Evolutionary conservation across 2,888 invertebrate species (phyloP).

Genomic region (Thelaira solivaga): DNA sequence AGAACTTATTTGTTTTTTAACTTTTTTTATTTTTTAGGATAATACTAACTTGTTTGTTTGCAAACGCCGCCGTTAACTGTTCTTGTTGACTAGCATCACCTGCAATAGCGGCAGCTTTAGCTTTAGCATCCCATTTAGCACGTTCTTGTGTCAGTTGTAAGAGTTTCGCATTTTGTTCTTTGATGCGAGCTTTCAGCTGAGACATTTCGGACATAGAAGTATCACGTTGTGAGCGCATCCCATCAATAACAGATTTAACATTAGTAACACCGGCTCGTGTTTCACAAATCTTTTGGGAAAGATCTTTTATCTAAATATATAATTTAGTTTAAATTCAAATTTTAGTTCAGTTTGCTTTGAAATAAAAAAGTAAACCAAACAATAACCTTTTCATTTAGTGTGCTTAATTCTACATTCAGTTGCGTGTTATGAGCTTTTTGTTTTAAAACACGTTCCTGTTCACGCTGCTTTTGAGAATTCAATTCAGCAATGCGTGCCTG

Average conservation of each 20-base stretch:
- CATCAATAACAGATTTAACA: conserved; percentile 96
- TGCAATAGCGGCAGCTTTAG: conserved; percentile 69
- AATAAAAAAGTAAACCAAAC: neutral
- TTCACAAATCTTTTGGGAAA: conserved; percentile 88
- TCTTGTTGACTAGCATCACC: conserved; percentile 78
- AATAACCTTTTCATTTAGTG: conserved; percentile 77
- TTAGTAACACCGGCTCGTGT: conserved; percentile 91
- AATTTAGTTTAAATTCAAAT: conserved; percentile 67
- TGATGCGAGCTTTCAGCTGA: conserved; percentile 86
- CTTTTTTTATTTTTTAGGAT: neutral
- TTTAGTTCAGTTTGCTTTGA: neutral
- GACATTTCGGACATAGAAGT: conserved; percentile 92
- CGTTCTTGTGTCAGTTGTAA: conserved; percentile 90
- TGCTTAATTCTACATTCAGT: conserved; percentile 86
- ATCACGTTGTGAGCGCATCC: conserved; percentile 95
- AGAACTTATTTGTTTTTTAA: too few species aligned
- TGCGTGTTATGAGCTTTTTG: conserved; percentile 92
- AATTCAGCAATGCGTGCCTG: conserved; percentile 91
- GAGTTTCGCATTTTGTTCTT: conserved; percentile 90
- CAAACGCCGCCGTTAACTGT: conserved; percentile 81
- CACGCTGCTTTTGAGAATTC: conserved; percentile 89
- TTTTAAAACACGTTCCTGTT: conserved; percentile 89
- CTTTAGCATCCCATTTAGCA: conserved; percentile 85
- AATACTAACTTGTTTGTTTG: conserved; percentile 79
- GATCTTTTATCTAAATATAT: conserved; percentile 82